Conservation (phyloP, 2,888 invertebrate species). For the Lepidocyrtoides sp. region DNA sequence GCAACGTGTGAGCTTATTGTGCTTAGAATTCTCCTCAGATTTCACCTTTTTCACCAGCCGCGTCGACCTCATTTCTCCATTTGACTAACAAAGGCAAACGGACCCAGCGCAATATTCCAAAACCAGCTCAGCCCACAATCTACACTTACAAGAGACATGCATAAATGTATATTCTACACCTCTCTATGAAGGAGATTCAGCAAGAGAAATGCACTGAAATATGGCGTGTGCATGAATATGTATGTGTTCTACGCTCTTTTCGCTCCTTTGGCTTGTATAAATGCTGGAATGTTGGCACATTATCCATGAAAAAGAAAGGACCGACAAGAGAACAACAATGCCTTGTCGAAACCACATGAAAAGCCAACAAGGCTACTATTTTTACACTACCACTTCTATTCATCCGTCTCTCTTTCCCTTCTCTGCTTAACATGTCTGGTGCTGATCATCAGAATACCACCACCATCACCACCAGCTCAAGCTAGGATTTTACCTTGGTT, state of each 20-base stretch:
- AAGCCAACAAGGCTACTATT: slow-evolving; percentile 68
- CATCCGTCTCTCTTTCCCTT: slow-evolving; percentile 32
- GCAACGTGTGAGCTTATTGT: slow-evolving; percentile 44
- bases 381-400: slow-evolving; percentile 60
- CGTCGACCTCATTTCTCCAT: slow-evolving; percentile 76
- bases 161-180: slow-evolving; percentile 10
- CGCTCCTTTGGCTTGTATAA: not conserved
- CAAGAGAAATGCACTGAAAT: not conserved
- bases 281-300: slow-evolving; percentile 68
- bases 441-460: slow-evolving; percentile 52
- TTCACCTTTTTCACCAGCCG: slow-evolving; percentile 73
- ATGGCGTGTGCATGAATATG: slow-evolving; percentile 23
- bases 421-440: slow-evolving; percentile 11
- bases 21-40: slow-evolving; percentile 79
- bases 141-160: not conserved
- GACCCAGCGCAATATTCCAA: slow-evolving; percentile 15
- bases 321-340: slow-evolving; percentile 76
- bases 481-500: slow-evolving; percentile 27
- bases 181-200: not conserved
- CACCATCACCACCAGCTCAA: slow-evolving; percentile 6
- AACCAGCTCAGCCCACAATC: slow-evolving; percentile 12
- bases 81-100: slow-evolving; percentile 64
- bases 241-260: slow-evolving; percentile 14
- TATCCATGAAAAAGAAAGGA: slow-evolving; percentile 68
- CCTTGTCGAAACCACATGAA: slow-evolving; percentile 73